Evolutionary conservation across 2,113 vertebrate genomes (phyloP), one percentile per base, ranked within the genome.

Genomic region (Ceyx melanurus): DNA sequence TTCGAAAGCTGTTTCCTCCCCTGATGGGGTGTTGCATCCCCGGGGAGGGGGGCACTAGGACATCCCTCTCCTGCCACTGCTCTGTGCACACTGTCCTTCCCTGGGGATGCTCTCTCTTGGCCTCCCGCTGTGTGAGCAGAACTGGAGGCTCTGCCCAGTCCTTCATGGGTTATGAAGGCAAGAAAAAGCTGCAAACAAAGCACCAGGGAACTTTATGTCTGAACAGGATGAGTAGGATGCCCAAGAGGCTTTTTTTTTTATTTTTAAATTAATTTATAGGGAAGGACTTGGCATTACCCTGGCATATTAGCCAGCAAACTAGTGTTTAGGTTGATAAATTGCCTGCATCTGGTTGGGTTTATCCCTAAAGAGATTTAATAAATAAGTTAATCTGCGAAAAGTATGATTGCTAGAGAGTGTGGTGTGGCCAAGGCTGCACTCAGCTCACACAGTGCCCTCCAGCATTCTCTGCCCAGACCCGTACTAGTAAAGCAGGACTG

Each of bases 321-420:
- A 6, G 23, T 53, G n/a, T 86, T 92, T 84, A 65, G 87, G 58
- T 68, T 61, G 81, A 89, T 89, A 88, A 95, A 91, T 95, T 92
- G 84, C 56, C 68, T 79, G 66, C 87, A 91, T 88, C 89, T 96
- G 93, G 17, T 89, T 82, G 35, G 58, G 35, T 79, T 93, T 94
- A 92, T 84, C 66, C 33, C 83, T 68, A 67, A 89, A 65, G 66
- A 82, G 93, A 93, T 95, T 93, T 93, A 92, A 76, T 93, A 93
- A 84, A 81, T 88, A 68, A 72, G 26, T 87, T 95, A 92, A 94
- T 95, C 89, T 89, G 62, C 43, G 74, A 94, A 85, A 85, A 87
- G 40, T 84, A 53, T 21, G 45, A 31, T 61, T 42, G 70, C 54
- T 82, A 53, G 85, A 64, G 53, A 61, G 74, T 35, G 48, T 0